A percentile compares a stretch with the other conserved stretches of the same genome.
Conservation (phyloP, 2,113 vertebrate species). For the Chaetodon trifascialis region DNA sequence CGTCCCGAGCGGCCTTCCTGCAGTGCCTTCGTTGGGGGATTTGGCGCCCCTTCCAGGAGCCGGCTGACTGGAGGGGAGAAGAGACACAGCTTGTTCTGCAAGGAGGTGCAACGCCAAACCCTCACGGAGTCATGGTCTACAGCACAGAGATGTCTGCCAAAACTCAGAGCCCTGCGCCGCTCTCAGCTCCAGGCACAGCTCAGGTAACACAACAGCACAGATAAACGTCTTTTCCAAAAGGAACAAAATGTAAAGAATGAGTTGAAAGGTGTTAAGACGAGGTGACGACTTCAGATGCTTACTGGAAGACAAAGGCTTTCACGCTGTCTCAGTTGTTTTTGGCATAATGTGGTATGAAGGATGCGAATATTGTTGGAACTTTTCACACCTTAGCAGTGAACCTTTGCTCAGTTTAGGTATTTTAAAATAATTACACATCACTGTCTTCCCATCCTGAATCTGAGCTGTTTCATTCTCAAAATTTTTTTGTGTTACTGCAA, state of each 20-base stretch:
- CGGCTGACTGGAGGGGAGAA: conserved; percentile 28
- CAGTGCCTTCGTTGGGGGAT: conserved; percentile 90
- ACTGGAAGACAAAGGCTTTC: conserved; percentile 8
- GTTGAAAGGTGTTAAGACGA: conserved; percentile 11
- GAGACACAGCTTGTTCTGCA: conserved; percentile 86
- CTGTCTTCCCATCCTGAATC: not conserved
- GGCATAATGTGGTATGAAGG: conserved; percentile 9
- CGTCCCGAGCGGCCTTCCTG: conserved; percentile 83
- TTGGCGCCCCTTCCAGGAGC: conserved; percentile 84
- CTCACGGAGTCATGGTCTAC: conserved; percentile 88
- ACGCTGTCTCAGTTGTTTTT: not conserved
- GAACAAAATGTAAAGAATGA: conserved; percentile 30
- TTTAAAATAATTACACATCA: conserved; percentile 25
- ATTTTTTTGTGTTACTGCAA: conserved; percentile 20
- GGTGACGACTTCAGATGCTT: not conserved
- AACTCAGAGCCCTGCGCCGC: conserved; percentile 75
- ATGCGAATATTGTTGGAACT: conserved; percentile 5
- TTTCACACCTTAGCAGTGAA: conserved; percentile 34
- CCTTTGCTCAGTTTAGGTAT: conserved; percentile 28
- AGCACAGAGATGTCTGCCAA: conserved; percentile 64
- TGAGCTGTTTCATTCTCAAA: not conserved
- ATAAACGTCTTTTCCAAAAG: conserved; percentile 10
- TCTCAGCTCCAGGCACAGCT: conserved; percentile 52
- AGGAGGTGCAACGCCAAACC: conserved; percentile 84
- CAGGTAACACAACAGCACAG: conserved; percentile 59